A percentile compares a stretch with the other conserved stretches of the same genome.
Conservation (phyloP, 37 sponge, comb jelly and placozoan genomes). For the Halisarca cf. caerulea region DNA sequence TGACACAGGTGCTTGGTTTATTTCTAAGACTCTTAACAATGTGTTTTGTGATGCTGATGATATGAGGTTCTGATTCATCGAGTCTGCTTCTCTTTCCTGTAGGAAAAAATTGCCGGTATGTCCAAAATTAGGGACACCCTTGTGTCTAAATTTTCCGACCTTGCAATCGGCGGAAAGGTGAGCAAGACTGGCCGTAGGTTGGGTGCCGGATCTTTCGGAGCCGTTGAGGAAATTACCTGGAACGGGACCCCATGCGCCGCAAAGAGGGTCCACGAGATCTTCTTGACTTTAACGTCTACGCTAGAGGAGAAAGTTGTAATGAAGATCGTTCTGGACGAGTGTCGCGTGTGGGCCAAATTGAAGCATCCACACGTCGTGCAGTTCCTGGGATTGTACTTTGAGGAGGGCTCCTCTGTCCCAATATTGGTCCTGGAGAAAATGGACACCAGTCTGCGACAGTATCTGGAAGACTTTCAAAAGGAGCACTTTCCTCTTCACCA, state of each 20-base stretch:
- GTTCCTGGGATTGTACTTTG: conserved; percentile 1
- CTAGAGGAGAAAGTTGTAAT: background rate
- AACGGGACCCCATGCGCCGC: conserved; percentile 6
- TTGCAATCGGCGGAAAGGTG: no score
- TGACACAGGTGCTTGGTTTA: no score
- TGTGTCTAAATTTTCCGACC: no score
- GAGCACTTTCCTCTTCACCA: background rate
- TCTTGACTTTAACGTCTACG: background rate
- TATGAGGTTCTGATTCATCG: no score
- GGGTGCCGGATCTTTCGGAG: background rate
- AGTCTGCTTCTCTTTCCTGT: no score
- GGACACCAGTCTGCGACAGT: background rate
- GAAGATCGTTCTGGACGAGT: background rate
- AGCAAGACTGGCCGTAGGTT: background rate
- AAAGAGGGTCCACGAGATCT: background rate
- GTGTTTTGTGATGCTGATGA: no score
- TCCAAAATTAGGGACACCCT: no score
- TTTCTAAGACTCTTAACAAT: no score
- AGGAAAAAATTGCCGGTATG: no score
- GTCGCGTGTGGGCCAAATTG: background rate
- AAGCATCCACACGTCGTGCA: background rate
- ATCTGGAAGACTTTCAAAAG: background rate
- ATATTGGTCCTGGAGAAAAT: conserved; percentile 13
- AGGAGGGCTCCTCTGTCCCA: background rate
- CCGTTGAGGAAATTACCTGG: background rate